These are phyloP conservation scores for Lordiphosa fenestrarum DNA, from an alignment of 2,888 invertebrate genomes.

Conservation along the genomic window DNA sequence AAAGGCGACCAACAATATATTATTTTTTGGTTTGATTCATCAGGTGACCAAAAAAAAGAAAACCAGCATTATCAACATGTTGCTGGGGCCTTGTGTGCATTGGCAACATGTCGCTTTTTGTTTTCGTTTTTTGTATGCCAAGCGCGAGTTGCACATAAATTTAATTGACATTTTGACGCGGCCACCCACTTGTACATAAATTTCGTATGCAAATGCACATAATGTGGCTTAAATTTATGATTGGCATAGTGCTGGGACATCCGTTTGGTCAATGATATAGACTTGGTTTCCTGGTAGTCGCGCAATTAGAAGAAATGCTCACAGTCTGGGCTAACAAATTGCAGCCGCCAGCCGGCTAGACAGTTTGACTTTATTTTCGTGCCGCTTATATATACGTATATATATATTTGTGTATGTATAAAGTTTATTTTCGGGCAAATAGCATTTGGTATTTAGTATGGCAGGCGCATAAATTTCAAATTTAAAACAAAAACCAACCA, in stretches of 20 bases:
- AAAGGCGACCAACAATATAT: slow-evolving; percentile 34
- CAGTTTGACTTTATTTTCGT: slow-evolving; percentile 58
- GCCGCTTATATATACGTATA: slow-evolving; percentile 23
- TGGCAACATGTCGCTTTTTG: not conserved
- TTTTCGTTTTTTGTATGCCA: slow-evolving; percentile 40
- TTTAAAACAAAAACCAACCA: slow-evolving; percentile 24
- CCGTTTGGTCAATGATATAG: slow-evolving; percentile 13
- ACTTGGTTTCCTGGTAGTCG: slow-evolving; percentile 1
- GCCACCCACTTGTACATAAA: slow-evolving; percentile 48
- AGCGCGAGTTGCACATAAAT: slow-evolving; percentile 48
- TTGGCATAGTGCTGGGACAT: slow-evolving; percentile 21
- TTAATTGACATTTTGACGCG: slow-evolving; percentile 59
- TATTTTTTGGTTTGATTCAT: slow-evolving; percentile 30
- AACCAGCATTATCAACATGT: slow-evolving; percentile 26
- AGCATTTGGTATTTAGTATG: slow-evolving; percentile 53
- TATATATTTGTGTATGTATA: slow-evolving; percentile 29
- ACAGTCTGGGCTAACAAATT: slow-evolving; percentile 35
- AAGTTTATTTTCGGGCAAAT: slow-evolving; percentile 56
- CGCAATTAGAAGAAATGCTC: slow-evolving; percentile 9
- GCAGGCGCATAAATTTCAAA: slow-evolving; percentile 54
- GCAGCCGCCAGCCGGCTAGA: slow-evolving; percentile 49
- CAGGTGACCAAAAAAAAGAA: slow-evolving; percentile 46
- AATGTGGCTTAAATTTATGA: slow-evolving; percentile 7
- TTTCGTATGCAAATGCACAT: slow-evolving; percentile 34
- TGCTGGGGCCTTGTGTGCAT: not conserved